Evolutionary conservation across 2,113 vertebrate species (phyloP).

Genomic region (Phylloscopus trochiloides): DNA sequence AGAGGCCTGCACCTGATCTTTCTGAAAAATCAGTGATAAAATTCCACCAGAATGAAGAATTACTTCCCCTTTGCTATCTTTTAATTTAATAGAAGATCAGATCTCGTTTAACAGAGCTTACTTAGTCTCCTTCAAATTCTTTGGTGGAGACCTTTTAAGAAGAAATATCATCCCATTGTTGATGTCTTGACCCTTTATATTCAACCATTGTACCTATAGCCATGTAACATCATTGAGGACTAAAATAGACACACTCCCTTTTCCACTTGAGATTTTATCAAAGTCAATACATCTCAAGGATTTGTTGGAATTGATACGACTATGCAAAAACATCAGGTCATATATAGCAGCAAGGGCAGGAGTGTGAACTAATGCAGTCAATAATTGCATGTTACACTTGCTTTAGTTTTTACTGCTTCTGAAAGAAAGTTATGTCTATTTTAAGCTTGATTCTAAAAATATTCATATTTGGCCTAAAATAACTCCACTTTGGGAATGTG

Average conservation of each 20-base stretch:
- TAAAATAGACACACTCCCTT: not conserved
- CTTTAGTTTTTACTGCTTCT: not conserved
- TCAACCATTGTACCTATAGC: not conserved
- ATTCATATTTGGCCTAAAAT: constrained; percentile 22
- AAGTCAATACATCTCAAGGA: not conserved
- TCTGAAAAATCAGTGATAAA: not conserved
- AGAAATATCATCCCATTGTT: not conserved
- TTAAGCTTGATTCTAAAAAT: constrained; percentile 46
- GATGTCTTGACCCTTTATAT: not conserved
- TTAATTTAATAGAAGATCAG: not conserved
- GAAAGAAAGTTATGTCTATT: not conserved
- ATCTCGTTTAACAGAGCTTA: not conserved
- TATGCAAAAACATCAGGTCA: not conserved
- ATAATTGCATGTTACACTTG: not conserved
- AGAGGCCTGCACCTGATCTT: not conserved
- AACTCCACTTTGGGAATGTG: not conserved
- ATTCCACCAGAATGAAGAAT: not conserved
- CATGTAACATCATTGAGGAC: not conserved
- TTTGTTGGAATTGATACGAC: not conserved
- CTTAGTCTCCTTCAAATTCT: not conserved
- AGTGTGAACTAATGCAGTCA: not conserved
- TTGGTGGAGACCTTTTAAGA: not conserved
- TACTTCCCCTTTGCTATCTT: not conserved
- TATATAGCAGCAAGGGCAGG: not conserved
- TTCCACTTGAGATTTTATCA: not conserved